Evolutionary conservation across 2,888 invertebrate species (phyloP), one percentile per base, ranked within the genome.

Genomic region (Erynnis tages): DNA sequence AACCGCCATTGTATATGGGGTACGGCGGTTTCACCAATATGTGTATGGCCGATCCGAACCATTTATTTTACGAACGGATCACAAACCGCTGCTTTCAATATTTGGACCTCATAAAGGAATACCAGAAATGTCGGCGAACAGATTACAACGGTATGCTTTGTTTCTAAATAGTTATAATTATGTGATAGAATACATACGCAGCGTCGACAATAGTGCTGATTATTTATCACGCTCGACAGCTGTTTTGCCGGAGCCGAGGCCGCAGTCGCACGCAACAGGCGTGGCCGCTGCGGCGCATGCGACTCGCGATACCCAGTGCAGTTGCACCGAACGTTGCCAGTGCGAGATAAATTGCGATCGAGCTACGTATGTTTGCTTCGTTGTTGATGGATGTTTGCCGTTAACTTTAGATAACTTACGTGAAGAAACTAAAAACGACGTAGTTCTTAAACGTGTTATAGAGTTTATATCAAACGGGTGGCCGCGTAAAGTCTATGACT

Each of bases 91-190:
- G 0, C 8, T 60, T 1, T 52, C 61, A 1, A 66, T 65, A 34
- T 67, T 66, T 11, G 59, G 60, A 4, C 41, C 41, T 0, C n/a
- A 43, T 2, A 17, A 10, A 11, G 41, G 17, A 1, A 43, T 43
- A 17, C 41, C 41, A 1, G 41, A 43, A 7, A 6, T 67, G 1
- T 21, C 21, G 21, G 65, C 63, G 1, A 67, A 64, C 30, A 43
- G 67, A 1, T 25, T 65, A 7, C 63, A 67, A 32, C 55, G 66
- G 0, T 65, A 65, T 19, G 65, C 63, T 0, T 53, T 67, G 23
- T 69, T 62, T 37, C 19, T 67, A 16, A 43, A 41, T 0, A 61
- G 53, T 1, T 69, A 66, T 38, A 66, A 66, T 37, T 67, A 63
- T 46, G 41, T 1, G 2, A 43, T 43, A n/a, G 41, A 43, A 17